A percentile compares a stretch with the other conserved stretches of the same genome.
These are phyloP conservation scores for Ascidia mentula DNA, from an alignment of 23 tunicate genomes.

Conservation along the genomic window DNA sequence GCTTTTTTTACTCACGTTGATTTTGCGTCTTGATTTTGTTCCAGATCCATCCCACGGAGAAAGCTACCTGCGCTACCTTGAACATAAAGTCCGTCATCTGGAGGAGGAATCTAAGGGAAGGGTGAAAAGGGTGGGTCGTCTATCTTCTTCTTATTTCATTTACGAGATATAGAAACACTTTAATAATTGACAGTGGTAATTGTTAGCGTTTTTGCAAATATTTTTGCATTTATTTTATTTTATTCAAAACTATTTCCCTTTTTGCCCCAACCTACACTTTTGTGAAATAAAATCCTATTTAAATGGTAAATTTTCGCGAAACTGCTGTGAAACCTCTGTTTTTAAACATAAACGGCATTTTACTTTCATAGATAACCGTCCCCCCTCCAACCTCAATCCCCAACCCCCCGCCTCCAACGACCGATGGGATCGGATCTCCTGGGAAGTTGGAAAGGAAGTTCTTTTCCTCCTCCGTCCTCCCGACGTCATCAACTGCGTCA, in stretches of 20 bases:
- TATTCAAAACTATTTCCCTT: neutral
- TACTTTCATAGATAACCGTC: neutral
- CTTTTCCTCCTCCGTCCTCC: conserved; percentile 45
- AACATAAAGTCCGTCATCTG: conserved; percentile 72
- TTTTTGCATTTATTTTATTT: too few relatives aligned
- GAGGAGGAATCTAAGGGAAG: conserved; percentile 80
- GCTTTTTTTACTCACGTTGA: neutral
- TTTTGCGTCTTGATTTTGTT: neutral
- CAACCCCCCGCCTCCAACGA: neutral
- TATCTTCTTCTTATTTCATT: too few relatives aligned
- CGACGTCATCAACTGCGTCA: conserved; percentile 25
- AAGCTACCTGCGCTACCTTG: conserved; percentile 60
- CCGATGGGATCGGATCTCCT: conserved; percentile 10
- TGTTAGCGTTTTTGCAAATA: neutral
- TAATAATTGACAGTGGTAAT: too few relatives aligned
- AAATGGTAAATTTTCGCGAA: too few relatives aligned
- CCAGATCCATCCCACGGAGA: conserved; percentile 46
- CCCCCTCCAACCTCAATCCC: neutral
- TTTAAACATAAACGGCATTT: neutral
- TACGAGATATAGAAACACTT: too few relatives aligned
- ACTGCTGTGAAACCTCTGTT: too few relatives aligned
- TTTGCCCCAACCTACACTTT: too few relatives aligned
- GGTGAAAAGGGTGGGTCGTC: conserved; percentile 39
- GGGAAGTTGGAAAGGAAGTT: conserved; percentile 42
- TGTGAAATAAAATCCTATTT: too few relatives aligned